Percentiles rank a stretch among this genome's conserved stretches.
Evolutionary conservation across 2,797 vertebrate genomes (phyloP).

Genomic region (Eutrigla gurnardus): DNA sequence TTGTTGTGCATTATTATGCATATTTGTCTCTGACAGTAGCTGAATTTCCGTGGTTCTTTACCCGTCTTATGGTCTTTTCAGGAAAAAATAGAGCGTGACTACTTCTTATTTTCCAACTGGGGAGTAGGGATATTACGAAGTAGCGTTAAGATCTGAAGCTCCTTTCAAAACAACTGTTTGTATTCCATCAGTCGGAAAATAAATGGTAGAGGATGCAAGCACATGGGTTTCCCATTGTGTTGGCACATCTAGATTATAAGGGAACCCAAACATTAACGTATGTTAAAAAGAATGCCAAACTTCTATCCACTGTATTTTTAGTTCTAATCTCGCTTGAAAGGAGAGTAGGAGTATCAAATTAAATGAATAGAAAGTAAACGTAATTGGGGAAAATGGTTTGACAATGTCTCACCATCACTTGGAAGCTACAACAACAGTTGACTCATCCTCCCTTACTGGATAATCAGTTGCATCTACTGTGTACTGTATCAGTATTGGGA

Average conservation of each 20-base stretch:
- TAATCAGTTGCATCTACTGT: constrained; percentile 73
- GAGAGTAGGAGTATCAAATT: constrained; percentile 63
- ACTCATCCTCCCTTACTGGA: constrained; percentile 79
- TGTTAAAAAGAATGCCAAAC: constrained; percentile 66
- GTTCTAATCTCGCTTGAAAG: constrained; percentile 80
- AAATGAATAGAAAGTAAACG: constrained; percentile 67
- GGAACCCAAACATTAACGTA: constrained; percentile 60
- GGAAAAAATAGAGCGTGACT: constrained; percentile 81
- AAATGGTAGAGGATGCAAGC: constrained; percentile 53
- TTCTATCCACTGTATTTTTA: constrained; percentile 80
- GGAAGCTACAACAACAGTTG: constrained; percentile 77
- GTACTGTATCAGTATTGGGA: constrained; percentile 77
- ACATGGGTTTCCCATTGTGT: constrained; percentile 66
- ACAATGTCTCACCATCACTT: constrained; percentile 66
- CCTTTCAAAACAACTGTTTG: constrained; percentile 65
- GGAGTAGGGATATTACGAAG: constrained; percentile 68
- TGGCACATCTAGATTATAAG: constrained; percentile 59
- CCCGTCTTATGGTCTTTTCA: constrained; percentile 68
- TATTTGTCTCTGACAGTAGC: constrained; percentile 62
- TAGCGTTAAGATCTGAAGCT: constrained; percentile 61
- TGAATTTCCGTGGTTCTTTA: constrained; percentile 59
- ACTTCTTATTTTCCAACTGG: constrained; percentile 59
- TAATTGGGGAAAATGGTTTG: constrained; percentile 63
- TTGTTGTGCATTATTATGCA: constrained; percentile 67
- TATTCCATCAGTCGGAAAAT: constrained; percentile 54